These are phyloP conservation scores for Crioceris asparagi DNA, from an alignment of 2,888 invertebrate species.

Conservation along the genomic window DNA sequence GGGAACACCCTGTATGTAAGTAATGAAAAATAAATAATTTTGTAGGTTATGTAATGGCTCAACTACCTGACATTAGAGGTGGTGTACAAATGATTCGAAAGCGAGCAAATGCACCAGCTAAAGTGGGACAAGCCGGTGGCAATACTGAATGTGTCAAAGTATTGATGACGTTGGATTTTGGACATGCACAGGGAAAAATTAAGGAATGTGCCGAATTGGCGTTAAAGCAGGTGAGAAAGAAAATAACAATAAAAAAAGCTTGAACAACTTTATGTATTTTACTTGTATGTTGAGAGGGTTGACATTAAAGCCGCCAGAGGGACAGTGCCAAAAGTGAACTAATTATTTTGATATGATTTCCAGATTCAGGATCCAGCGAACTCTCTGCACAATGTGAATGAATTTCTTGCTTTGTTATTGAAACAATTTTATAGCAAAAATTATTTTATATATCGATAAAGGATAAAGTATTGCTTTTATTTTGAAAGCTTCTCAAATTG, in stretches of 20 bases:
- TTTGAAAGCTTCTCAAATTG: too few relatives aligned
- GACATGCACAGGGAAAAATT: constrained; percentile 36
- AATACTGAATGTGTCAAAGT: constrained; percentile 35
- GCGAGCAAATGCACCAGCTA: constrained; percentile 27
- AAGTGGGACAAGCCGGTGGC: constrained; percentile 36
- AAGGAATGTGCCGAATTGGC: constrained; percentile 35
- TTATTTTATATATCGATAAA: too few relatives aligned
- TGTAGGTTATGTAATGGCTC: constrained; percentile 41
- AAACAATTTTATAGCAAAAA: constrained; percentile 41
- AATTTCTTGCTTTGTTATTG: constrained; percentile 39
- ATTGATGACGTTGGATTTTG: constrained; percentile 33
- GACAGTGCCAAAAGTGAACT: too few relatives aligned
- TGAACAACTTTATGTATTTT: too few relatives aligned
- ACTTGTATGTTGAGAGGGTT: too few relatives aligned
- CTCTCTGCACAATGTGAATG: constrained; percentile 44
- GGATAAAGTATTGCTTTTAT: too few relatives aligned
- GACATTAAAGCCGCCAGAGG: too few relatives aligned
- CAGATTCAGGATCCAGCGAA: constrained; percentile 45
- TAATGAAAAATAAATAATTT: too few relatives aligned
- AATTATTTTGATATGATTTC: too few relatives aligned
- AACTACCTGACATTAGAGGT: constrained; percentile 44
- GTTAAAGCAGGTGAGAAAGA: constrained; percentile 29
- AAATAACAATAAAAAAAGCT: neutral
- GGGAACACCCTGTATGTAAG: too few relatives aligned
- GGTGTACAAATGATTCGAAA: constrained; percentile 34